Base-by-base conservation (phyloP, 2,797 vertebrate genomes). In the Gymnoscopelus microlampas region DNA sequence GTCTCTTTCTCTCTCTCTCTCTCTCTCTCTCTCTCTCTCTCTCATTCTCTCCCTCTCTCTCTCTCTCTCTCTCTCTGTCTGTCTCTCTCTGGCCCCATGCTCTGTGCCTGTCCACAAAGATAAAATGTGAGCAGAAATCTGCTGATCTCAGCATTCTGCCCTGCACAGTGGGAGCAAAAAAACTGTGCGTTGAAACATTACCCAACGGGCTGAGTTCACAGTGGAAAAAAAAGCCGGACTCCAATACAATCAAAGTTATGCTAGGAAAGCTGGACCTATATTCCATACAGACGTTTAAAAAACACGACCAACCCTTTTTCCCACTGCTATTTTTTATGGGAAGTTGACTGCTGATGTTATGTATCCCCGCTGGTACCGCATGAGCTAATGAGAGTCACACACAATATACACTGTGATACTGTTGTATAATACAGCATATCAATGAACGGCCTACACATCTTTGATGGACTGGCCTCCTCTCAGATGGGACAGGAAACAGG, bases 101-200 rank as follows among this genome's bases (percentile, higher is more conserved):
- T 47, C 24, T 26, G 23, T 50, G 23, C 60, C 62, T 63, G 12
- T 63, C 24, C 32, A 51, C 14, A 51, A 13, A 51, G 66, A 54
- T 55, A 61, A 68, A 79, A 76, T 50, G 69, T 1, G 47, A 64
- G 51, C 47, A 67, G 56, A 82, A 84, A 74, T 72, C 8, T 76
- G 74, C 71, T 63, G 67, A 59, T 54, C 44, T 80, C 79, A 79
- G 77, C 68, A 63, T 68, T 68, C 35, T 77, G 0, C 71, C 11
- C 60, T 32, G 32, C 51, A 23, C 48, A 24, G 67, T 58, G 60
- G 64, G 56, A 62, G 47, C 50, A 66, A 62, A 53, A 63, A 68
- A 80, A 80, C 5, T 56, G 19, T 9, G 9, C 19, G 15, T 10
- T 19, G 9, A 74, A 80, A 79, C 59, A 60, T 48, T 44, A 44